Percentiles rank a stretch among this genome's conserved stretches.
phyloP scores from a whole-genome alignment of 2,113 vertebrate genomes.

The Lycaon pictus region DNA sequence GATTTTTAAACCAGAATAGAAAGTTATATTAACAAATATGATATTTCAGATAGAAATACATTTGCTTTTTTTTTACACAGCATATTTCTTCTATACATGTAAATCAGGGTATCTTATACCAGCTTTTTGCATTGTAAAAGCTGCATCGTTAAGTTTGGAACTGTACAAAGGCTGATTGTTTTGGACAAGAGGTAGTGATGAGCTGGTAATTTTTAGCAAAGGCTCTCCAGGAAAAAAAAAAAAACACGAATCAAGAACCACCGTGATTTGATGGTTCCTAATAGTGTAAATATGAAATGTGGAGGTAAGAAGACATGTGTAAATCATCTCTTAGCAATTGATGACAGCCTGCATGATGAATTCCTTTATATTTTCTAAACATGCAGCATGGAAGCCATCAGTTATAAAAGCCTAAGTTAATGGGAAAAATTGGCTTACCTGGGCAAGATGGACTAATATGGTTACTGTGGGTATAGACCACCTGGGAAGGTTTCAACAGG shows the following conservation, averaged over 20 bases:
- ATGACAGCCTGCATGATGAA: not conserved
- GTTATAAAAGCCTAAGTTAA: not conserved
- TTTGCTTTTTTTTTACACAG: not conserved
- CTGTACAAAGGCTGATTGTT: slow-evolving; percentile 5
- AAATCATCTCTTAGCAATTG: not conserved
- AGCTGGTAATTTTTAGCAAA: not conserved
- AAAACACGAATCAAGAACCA: not conserved
- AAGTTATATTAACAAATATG: not conserved
- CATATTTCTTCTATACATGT: not conserved
- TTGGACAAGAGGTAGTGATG: not conserved
- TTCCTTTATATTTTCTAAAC: not conserved
- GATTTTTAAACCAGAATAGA: slow-evolving; percentile 24
- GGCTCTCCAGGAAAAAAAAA: not conserved
- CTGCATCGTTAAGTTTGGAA: not conserved
- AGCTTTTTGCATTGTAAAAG: slow-evolving; percentile 6
- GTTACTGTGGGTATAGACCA: not conserved
- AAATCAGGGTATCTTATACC: not conserved
- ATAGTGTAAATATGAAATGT: not conserved
- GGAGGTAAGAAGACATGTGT: not conserved
- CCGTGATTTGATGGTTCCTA: not conserved
- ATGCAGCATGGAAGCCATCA: not conserved
- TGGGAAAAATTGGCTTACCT: not conserved
- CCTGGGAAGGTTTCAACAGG: not conserved
- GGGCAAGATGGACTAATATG: not conserved
- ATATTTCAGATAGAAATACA: not conserved